Percentiles rank a stretch among this genome's conserved stretches.
Conservation (phyloP, 2,888 invertebrate species). For the Zygogramma bicolorata region DNA sequence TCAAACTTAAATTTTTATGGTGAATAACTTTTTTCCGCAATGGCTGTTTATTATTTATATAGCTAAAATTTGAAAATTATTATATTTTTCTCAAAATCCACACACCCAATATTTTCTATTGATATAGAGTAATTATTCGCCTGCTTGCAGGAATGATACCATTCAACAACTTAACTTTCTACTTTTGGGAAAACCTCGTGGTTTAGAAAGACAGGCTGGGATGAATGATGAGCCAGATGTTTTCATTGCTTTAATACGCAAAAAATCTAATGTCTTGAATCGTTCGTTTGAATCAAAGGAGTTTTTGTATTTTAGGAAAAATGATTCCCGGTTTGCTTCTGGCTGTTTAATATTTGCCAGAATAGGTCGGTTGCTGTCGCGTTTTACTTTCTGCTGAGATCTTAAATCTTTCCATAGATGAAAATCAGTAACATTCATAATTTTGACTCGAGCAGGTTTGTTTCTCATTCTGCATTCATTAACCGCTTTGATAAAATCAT, state of each 20-base stretch:
- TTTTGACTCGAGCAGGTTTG: too few species aligned
- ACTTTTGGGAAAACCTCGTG: background rate
- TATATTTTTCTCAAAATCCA: background rate
- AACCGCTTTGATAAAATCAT: too few species aligned
- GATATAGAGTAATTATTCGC: background rate
- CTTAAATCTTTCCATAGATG: background rate
- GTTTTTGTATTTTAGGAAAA: background rate
- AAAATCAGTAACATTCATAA: background rate
- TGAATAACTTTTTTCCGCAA: background rate
- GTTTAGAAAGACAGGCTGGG: too few species aligned
- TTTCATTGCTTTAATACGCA: background rate
- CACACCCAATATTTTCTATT: background rate
- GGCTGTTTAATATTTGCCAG: conserved; percentile 13
- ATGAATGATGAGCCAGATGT: too few species aligned
- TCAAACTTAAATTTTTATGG: background rate
- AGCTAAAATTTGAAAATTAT: background rate
- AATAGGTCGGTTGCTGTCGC: conserved; percentile 8
- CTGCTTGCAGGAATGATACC: background rate
- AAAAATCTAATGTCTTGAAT: background rate
- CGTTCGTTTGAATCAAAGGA: background rate
- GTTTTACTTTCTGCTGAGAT: conserved; percentile 16
- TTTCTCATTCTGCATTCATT: too few species aligned
- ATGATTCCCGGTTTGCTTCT: conserved; percentile 2
- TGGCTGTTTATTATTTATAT: background rate
- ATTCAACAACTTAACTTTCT: background rate